Evolutionary conservation across 30 jellyfish, hydroid and myxozoan species (phyloP).

Genomic region (Hydractinia symbiolongicarpus): DNA sequence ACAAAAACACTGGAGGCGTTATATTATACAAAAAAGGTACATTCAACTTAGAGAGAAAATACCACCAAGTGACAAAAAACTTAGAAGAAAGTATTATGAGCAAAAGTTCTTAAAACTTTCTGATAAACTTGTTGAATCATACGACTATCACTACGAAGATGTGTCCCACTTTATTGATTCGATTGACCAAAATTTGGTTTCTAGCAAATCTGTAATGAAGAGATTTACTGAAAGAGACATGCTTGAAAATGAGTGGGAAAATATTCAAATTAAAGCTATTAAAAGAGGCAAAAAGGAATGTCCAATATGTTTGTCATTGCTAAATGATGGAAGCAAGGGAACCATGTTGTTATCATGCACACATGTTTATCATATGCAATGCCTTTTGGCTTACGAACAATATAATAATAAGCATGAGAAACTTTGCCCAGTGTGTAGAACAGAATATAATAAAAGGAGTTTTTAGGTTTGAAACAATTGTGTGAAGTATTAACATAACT

Average conservation of each 20-base stretch:
- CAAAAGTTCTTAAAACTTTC: constrained; percentile 2
- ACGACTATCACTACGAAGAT: not conserved
- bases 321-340: not conserved
- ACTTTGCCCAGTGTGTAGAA: constrained; percentile 32
- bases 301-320: constrained; percentile 20
- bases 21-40: constrained; percentile 6
- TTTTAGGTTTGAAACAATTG: not conserved
- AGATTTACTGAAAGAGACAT: not conserved
- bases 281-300: constrained; percentile 25
- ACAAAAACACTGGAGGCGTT: constrained; percentile 21
- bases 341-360: constrained; percentile 18
- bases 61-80: constrained; percentile 14
- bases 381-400: constrained; percentile 18
- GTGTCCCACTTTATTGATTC: not conserved
- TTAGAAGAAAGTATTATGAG: constrained; percentile 16
- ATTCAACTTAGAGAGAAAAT: not conserved
- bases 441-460: constrained; percentile 3
- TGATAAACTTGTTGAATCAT: not conserved
- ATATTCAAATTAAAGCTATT: constrained; percentile 6
- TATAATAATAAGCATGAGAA: not conserved
- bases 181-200: not conserved
- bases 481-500: too few relatives aligned
- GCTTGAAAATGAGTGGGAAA: constrained; percentile 17
- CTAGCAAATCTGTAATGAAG: constrained; percentile 16
- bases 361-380: constrained; percentile 13